These are phyloP conservation scores for Crenichthys baileyi DNA, from an alignment of 2,797 vertebrate species.

Conservation along the genomic window DNA sequence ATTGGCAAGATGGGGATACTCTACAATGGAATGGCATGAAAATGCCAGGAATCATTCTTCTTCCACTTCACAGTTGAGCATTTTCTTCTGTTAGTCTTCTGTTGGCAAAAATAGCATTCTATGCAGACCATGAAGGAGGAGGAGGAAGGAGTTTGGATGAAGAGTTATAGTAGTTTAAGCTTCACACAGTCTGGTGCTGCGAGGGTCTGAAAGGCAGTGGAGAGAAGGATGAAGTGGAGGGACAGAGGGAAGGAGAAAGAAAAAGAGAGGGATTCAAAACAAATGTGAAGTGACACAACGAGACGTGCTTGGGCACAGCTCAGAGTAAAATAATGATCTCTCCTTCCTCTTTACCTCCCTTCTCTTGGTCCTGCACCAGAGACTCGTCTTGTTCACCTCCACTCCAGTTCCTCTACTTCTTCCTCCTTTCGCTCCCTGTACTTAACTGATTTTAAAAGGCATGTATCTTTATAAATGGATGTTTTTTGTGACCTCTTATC, in stretches of 20 bases:
- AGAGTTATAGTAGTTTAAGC: background rate
- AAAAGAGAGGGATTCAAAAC: slow-evolving; percentile 45
- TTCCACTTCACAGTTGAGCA: background rate
- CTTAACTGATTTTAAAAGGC: background rate
- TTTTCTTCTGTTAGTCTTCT: background rate
- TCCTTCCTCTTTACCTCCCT: slow-evolving; percentile 20
- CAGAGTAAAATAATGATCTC: slow-evolving; percentile 30
- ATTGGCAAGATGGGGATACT: background rate
- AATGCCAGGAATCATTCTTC: too few relatives aligned
- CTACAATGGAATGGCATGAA: background rate
- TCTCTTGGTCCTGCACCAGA: slow-evolving; percentile 4
- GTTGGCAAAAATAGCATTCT: background rate
- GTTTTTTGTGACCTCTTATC: slow-evolving; percentile 12
- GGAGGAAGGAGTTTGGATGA: background rate
- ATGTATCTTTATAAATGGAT: background rate
- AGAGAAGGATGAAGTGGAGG: slow-evolving; percentile 56
- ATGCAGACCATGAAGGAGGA: background rate
- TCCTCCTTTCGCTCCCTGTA: background rate
- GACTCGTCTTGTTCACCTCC: background rate
- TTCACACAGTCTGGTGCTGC: slow-evolving; percentile 3
- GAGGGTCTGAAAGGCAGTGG: slow-evolving; percentile 46
- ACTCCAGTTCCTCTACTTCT: background rate
- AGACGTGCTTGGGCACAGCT: slow-evolving; percentile 33
- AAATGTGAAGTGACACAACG: slow-evolving; percentile 55
- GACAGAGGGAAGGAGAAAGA: slow-evolving; percentile 21